A percentile compares a stretch with the other conserved stretches of the same genome.
phyloP scores from a whole-genome alignment of 37 sponge, comb jelly and placozoan species.

The Amphimedon queenslandica region DNA sequence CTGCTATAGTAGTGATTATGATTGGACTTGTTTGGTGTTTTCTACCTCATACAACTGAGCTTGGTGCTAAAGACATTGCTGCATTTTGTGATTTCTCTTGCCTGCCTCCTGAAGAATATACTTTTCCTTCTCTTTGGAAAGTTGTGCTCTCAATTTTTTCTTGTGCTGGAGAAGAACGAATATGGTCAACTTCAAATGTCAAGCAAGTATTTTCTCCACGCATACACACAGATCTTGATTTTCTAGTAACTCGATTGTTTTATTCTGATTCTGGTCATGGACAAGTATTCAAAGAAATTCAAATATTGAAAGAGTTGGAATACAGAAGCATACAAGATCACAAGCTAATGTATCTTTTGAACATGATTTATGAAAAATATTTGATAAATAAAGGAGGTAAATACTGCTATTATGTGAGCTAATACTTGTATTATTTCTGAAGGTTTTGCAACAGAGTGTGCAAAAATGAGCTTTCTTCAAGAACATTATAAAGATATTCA shows the following conservation, averaged over 20 bases:
- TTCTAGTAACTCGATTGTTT: slow-evolving; percentile 31
- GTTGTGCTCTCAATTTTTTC: no score
- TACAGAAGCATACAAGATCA: slow-evolving; percentile 12
- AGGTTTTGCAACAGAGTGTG: no score
- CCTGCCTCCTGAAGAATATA: slow-evolving; percentile 24
- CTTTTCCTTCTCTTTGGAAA: background rate
- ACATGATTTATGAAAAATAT: slow-evolving; percentile 9
- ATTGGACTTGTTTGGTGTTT: slow-evolving; percentile 33
- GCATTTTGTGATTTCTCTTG: slow-evolving; percentile 28
- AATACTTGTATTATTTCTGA: background rate
- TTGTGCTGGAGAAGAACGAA: background rate
- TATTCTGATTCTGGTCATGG: slow-evolving; percentile 10
- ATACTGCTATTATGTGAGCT: background rate
- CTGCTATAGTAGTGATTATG: background rate
- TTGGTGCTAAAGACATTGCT: slow-evolving; percentile 30
- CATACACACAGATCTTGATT: slow-evolving; percentile 41
- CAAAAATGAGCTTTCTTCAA: background rate
- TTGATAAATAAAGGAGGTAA: background rate
- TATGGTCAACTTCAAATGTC: no score
- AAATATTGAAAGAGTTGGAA: slow-evolving; percentile 7
- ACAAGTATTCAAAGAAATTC: slow-evolving; percentile 31
- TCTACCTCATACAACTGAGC: slow-evolving; percentile 28
- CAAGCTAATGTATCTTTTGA: slow-evolving; percentile 20
- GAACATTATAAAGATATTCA: background rate
- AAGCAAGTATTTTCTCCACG: background rate